Base-by-base conservation (phyloP, 2,113 vertebrate species). In the Colius striatus region DNA sequence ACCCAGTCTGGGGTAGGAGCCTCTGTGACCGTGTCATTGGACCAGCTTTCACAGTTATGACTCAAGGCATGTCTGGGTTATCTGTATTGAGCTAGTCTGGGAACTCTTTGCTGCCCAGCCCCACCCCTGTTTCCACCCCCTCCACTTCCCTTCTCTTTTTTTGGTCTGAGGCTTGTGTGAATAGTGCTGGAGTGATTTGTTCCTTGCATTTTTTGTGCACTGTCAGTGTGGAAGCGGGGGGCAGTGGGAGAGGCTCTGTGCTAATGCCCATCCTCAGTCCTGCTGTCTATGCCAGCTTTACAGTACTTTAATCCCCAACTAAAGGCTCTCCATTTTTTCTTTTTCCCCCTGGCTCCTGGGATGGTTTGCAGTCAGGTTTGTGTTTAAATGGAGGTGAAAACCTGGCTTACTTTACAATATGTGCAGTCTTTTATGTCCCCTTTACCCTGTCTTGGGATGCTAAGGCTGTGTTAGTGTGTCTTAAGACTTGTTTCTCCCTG, bases 1-100 rank as follows among this genome's bases (percentile, higher is more conserved):
- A 1, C 23, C 62, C 73, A 2, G 30, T 18, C 14, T 11, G 67
- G 22, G 26, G 10, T 68, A 2, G 0, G 3, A 67, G 53, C 43
- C 19, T 30, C 51, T 29, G 0, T 7, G 62, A 1, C 16, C 25
- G 1, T 16, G 61, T 16, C n/a, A 58, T 61, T 6, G 0, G 30
- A 71, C 55, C 80, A 4, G 67, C 58, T 21, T 5, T 17, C 6
- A 0, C 20, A 27, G 11, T 11, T 45, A 5, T 16, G 30, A 16
- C 87, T 73, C 17, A 3, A 7, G 84, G 80, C 91, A 2, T 53
- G 73, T 70, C 91, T 71, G 89, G 26, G 11, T 74, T 90, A 13
- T 66, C 47, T 53, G 60, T 72, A 54, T 34, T 26, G 87, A 91
- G 4, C 55, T 22, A 21, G 27, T 47, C 76, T 74, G 67, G 38